Conservation (phyloP, 2,888 invertebrate species). For the Nemoura dubitans region DNA sequence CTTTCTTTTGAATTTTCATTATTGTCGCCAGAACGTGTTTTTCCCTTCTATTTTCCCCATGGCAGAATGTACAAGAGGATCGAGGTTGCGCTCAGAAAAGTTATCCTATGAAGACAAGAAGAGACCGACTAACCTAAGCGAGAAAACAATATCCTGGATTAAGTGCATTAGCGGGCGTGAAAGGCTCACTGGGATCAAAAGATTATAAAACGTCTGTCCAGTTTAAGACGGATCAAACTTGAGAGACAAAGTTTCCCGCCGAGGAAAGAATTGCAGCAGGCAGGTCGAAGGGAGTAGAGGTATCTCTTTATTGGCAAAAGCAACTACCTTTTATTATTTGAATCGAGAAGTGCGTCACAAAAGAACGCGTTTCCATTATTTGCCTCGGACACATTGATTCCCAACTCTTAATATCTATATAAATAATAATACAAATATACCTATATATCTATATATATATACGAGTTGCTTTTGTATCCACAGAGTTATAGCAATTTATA, state of each 20-base stretch:
- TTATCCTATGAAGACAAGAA: not conserved
- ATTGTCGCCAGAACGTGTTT: not conserved
- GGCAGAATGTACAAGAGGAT: not conserved
- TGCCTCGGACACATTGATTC: no score
- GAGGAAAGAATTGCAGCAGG: not conserved
- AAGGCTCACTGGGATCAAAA: constrained; percentile 28
- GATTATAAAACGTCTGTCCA: constrained; percentile 30
- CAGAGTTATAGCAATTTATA: no score
- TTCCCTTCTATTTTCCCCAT: not conserved
- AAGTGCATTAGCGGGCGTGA: constrained; percentile 39
- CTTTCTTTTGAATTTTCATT: not conserved
- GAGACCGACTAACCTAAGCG: not conserved
- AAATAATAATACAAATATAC: no score
- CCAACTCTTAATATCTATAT: no score
- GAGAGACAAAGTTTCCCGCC: not conserved
- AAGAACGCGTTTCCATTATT: no score
- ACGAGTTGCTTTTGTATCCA: no score
- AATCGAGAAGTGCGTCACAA: no score
- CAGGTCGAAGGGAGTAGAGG: not conserved
- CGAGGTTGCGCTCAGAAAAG: not conserved
- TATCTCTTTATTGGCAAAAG: not conserved
- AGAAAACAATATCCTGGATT: constrained; percentile 50
- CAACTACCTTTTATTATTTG: no score
- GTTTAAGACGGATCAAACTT: not conserved
- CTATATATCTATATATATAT: no score